These are phyloP conservation scores for Colletes collaris DNA, from an alignment of 2,888 invertebrate genomes.

Conservation along the genomic window DNA sequence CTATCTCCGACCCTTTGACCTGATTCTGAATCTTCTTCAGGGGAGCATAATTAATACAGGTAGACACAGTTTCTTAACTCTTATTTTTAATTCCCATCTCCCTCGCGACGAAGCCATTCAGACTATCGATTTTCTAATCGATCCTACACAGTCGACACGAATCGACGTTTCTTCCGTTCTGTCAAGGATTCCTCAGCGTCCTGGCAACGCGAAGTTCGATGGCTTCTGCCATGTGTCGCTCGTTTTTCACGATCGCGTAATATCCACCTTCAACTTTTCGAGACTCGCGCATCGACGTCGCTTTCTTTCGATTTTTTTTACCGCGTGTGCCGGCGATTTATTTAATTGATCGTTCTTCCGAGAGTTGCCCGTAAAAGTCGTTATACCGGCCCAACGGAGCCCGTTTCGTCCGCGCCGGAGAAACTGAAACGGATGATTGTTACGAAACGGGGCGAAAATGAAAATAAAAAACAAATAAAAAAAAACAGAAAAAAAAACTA, in stretches of 20 bases:
- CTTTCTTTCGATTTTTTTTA: slow-evolving; percentile 57
- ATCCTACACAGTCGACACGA: too few species aligned
- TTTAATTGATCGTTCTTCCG: slow-evolving; percentile 67
- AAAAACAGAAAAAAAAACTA: not conserved
- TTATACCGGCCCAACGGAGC: slow-evolving; percentile 51
- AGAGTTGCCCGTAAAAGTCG: slow-evolving; percentile 66
- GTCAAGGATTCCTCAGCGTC: too few species aligned
- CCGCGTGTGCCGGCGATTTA: slow-evolving; percentile 57
- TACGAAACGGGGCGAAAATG: slow-evolving; percentile 30
- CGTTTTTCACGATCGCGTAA: slow-evolving; percentile 63
- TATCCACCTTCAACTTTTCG: slow-evolving; percentile 61
- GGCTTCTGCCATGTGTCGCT: slow-evolving; percentile 27
- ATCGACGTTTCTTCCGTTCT: too few species aligned
- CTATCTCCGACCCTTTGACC: too few species aligned
- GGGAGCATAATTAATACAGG: too few species aligned
- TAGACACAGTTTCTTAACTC: too few species aligned
- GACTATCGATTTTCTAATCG: too few species aligned
- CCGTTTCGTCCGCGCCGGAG: slow-evolving; percentile 40
- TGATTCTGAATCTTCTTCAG: too few species aligned
- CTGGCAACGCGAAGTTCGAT: not conserved
- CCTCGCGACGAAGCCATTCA: too few species aligned
- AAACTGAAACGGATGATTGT: slow-evolving; percentile 38
- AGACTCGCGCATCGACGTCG: slow-evolving; percentile 42
- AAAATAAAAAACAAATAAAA: not conserved
- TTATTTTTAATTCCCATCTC: too few species aligned